phyloP scores from a whole-genome alignment of 2,797 vertebrate genomes.

The Chelon auratus region DNA sequence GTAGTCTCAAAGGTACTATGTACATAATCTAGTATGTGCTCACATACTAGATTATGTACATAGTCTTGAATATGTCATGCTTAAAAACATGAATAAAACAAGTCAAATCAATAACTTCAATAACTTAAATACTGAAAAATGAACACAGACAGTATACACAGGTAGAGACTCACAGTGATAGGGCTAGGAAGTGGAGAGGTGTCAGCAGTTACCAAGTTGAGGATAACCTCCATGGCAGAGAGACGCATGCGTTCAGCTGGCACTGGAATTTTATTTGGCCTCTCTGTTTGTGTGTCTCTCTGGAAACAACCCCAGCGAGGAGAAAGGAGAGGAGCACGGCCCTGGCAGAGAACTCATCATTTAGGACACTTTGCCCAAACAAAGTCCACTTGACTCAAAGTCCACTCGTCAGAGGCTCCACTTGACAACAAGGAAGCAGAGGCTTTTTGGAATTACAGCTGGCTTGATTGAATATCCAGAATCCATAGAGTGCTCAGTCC shows the following conservation, averaged over 20 bases:
- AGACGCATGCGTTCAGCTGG: conserved; percentile 44
- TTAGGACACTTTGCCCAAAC: conserved; percentile 43
- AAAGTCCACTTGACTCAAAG: conserved; percentile 56
- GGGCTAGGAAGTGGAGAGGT: conserved; percentile 68
- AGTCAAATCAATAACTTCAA: not conserved
- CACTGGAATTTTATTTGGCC: conserved; percentile 27
- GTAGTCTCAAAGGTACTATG: not conserved
- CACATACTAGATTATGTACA: not conserved
- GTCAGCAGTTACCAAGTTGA: conserved; percentile 84
- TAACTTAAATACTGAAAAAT: not conserved
- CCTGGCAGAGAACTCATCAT: conserved; percentile 48
- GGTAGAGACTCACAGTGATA: conserved; percentile 75
- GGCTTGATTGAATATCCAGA: conserved; percentile 56
- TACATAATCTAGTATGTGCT: not conserved
- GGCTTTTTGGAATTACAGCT: conserved; percentile 21
- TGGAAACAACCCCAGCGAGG: conserved; percentile 2
- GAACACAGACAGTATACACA: conserved; percentile 9
- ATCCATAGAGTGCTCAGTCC: conserved; percentile 41
- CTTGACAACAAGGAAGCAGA: conserved; percentile 39
- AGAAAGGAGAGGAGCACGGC: conserved; percentile 17
- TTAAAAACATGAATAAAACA: not conserved
- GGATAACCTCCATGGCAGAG: conserved; percentile 83
- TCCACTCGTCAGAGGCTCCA: conserved; percentile 43
- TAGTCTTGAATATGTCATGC: not conserved
- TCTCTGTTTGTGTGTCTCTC: conserved; percentile 37